Conservation (phyloP, 1,140 invertebrate species). For the Melanaphis sacchari region DNA sequence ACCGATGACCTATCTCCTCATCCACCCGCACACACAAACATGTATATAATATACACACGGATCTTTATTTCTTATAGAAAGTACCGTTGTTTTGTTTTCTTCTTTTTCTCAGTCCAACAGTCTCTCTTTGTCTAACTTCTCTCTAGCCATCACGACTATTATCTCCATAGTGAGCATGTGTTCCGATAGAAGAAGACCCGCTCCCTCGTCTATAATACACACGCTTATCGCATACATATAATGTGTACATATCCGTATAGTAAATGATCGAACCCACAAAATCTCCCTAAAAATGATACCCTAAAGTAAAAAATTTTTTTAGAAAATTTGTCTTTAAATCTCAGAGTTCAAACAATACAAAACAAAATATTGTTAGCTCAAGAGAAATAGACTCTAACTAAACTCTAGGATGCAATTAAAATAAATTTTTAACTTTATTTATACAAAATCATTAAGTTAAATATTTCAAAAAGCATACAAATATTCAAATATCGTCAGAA, state of each 20-base stretch:
- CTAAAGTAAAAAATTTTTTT: neutral
- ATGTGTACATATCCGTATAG: neutral
- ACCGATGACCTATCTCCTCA: neutral
- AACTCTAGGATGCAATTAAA: neutral
- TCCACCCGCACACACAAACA: constrained; percentile 51
- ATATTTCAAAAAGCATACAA: neutral
- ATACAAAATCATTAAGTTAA: neutral
- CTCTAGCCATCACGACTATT: neutral
- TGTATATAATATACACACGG: neutral
- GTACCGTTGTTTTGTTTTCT: constrained; percentile 48
- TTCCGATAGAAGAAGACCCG: neutral
- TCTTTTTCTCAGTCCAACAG: neutral
- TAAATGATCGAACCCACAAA: neutral
- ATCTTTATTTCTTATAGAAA: constrained; percentile 54
- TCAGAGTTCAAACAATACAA: neutral
- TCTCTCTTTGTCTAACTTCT: neutral
- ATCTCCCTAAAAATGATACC: neutral
- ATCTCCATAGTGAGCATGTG: neutral
- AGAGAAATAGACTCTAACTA: neutral
- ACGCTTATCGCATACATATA: neutral
- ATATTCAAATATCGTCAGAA: neutral
- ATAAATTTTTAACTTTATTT: neutral
- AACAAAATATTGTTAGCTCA: neutral
- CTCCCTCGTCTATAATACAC: neutral
- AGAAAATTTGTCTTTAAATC: neutral